These are phyloP conservation scores for Aquatica leii DNA, from an alignment of 2,888 invertebrate species.

Conservation along the genomic window DNA sequence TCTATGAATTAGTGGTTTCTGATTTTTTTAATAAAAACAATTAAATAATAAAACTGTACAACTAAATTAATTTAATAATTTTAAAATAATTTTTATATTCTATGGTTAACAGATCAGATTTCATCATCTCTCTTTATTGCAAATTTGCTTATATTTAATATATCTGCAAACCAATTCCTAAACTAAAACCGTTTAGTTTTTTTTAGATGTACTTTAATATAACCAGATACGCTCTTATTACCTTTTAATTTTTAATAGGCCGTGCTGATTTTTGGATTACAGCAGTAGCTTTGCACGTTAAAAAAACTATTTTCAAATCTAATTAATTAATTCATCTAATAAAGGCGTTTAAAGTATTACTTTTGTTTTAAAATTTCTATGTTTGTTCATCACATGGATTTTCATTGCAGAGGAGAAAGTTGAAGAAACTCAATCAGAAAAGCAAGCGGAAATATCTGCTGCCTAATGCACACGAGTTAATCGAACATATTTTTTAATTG, in stretches of 20 bases:
- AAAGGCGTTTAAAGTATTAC: background rate
- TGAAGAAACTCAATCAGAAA: conserved; percentile 46
- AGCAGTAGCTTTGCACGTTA: conserved; percentile 15
- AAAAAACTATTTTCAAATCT: background rate
- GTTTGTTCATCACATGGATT: conserved; percentile 54
- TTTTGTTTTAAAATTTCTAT: conserved; percentile 5
- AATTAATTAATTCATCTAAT: too few relatives aligned
- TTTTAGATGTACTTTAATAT: too few relatives aligned
- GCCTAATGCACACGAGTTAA: conserved; percentile 51
- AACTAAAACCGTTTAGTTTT: too few relatives aligned
- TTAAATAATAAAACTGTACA: too few relatives aligned
- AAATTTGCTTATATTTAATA: too few relatives aligned
- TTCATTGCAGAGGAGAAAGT: conserved; percentile 57
- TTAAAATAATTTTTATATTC: too few relatives aligned
- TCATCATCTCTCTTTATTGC: too few relatives aligned
- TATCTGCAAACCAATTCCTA: too few relatives aligned
- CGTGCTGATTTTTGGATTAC: conserved; percentile 23
- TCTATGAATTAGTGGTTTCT: too few relatives aligned
- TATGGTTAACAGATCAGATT: too few relatives aligned
- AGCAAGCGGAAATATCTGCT: conserved; percentile 55
- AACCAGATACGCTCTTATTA: background rate
- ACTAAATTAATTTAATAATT: too few relatives aligned
- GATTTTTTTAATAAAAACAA: too few relatives aligned
- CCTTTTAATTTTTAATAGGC: conserved; percentile 17
- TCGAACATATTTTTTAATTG: conserved; percentile 23